phyloP scores from a whole-genome alignment of 1,140 invertebrate species.

The Tetramorium alpestre region DNA sequence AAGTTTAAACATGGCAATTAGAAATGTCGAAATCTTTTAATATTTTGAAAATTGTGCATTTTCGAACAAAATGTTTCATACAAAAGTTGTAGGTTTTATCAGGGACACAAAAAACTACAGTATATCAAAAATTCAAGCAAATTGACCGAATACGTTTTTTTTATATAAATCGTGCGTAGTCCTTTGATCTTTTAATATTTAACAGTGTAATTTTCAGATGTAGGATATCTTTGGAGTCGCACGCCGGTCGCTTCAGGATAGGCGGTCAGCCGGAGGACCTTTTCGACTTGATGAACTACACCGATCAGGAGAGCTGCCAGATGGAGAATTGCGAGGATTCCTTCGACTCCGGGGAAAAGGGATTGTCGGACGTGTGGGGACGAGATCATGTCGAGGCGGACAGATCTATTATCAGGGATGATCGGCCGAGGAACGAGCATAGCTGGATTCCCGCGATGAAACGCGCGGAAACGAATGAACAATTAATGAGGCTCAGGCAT shows the following conservation, averaged over 20 bases:
- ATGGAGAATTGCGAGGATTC: slow-evolving; percentile 79
- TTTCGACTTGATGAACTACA: slow-evolving; percentile 81
- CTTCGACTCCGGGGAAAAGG: slow-evolving; percentile 50
- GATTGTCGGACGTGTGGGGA: background rate
- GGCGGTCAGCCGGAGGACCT: slow-evolving; percentile 77
- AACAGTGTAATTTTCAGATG: slow-evolving; percentile 7
- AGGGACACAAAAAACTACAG: too few species aligned
- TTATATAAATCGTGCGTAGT: too few species aligned
- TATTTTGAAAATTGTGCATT: too few species aligned
- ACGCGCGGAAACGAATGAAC: slow-evolving; percentile 20
- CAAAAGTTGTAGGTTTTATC: too few species aligned
- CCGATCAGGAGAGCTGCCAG: slow-evolving; percentile 76
- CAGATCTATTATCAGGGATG: slow-evolving; percentile 21
- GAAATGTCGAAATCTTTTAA: too few species aligned
- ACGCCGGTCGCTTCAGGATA: slow-evolving; percentile 77
- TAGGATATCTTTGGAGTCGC: slow-evolving; percentile 77
- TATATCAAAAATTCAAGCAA: too few species aligned
- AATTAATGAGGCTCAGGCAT: slow-evolving; percentile 36
- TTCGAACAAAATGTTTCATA: too few species aligned
- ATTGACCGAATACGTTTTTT: too few species aligned
- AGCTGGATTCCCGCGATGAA: background rate
- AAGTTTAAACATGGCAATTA: too few species aligned
- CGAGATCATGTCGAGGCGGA: slow-evolving; percentile 66
- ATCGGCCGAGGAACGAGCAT: slow-evolving; percentile 11
- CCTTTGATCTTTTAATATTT: too few species aligned